Percentiles rank a stretch among this genome's conserved stretches.
Evolutionary conservation across 1,140 invertebrate genomes (phyloP).

Genomic region (Gonioctena quinquepunctata): DNA sequence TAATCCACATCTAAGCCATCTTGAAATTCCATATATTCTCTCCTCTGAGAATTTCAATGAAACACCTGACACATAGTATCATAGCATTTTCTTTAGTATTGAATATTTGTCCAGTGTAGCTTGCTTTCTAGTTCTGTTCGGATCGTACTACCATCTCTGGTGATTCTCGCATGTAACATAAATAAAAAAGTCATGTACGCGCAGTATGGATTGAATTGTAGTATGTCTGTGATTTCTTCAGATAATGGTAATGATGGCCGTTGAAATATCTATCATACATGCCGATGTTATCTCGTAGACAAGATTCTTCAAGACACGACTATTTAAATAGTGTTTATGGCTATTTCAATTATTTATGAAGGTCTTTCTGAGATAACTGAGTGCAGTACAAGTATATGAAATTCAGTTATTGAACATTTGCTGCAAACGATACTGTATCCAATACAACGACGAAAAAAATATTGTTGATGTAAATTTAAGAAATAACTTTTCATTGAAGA

Average conservation of each 20-base stretch:
- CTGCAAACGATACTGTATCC: too few species aligned
- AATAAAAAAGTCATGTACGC: conserved; percentile 4
- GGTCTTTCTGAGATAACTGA: background rate
- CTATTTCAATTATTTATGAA: background rate
- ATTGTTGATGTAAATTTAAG: too few species aligned
- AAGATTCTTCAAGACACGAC: background rate
- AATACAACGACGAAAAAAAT: too few species aligned
- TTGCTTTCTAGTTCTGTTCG: background rate
- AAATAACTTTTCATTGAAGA: too few species aligned
- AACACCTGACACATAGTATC: background rate
- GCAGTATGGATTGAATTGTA: background rate
- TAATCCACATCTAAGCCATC: background rate
- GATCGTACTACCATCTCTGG: background rate
- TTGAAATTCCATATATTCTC: background rate
- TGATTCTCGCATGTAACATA: background rate
- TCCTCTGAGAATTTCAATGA: background rate
- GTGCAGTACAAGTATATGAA: too few species aligned
- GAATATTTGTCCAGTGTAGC: background rate
- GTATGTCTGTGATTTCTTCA: background rate
- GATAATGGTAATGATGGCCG: background rate
- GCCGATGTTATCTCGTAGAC: background rate
- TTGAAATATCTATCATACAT: background rate
- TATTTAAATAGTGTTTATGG: background rate
- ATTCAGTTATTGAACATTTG: too few species aligned
- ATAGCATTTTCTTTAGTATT: background rate